Conservation (phyloP, 2,797 vertebrate species). For the Falco berigora region DNA sequence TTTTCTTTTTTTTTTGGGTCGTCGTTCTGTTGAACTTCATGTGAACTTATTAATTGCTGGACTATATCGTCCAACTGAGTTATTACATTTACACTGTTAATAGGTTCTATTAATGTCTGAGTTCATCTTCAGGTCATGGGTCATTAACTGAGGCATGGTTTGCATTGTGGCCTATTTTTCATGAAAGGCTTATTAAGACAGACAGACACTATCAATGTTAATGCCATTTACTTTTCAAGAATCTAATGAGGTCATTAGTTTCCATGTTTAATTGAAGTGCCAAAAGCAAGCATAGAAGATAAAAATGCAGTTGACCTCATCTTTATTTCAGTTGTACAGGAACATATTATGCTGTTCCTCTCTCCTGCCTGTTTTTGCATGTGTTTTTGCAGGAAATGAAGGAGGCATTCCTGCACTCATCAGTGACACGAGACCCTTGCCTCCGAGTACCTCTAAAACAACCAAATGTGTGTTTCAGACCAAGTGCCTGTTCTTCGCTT, state of each 20-base stretch:
- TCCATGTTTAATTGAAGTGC: constrained; percentile 50
- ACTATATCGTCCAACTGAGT: constrained; percentile 24
- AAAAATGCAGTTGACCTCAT: constrained; percentile 54
- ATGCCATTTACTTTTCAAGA: constrained; percentile 55
- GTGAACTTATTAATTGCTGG: constrained; percentile 65
- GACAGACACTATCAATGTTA: constrained; percentile 56
- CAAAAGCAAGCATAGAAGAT: constrained; percentile 24
- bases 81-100: constrained; percentile 63
- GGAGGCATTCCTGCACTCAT: neutral
- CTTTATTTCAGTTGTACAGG: neutral
- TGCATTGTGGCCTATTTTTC: constrained; percentile 59
- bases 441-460: neutral
- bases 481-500: neutral
- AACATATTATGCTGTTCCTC: neutral
- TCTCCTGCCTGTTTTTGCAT: neutral
- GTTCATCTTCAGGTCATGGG: constrained; percentile 58
- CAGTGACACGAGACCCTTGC: neutral
- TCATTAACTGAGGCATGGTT: constrained; percentile 51
- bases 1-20: neutral
- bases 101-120: constrained; percentile 61
- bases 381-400: neutral
- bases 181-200: constrained; percentile 63
- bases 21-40: constrained; percentile 48
- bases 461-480: neutral
- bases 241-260: constrained; percentile 65